A percentile compares a stretch with the other conserved stretches of the same genome.
Conservation (phyloP, 2,113 vertebrate species). For the Mus musculus region GRCm39 chr4:68681501-68682000, state of each 20-base stretch:
- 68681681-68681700: background rate
- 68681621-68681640: background rate
- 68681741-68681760: background rate
- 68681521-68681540: background rate
- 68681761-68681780: background rate
- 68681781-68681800: rapidly evolving
- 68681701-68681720: background rate
- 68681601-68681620: background rate
- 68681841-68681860: background rate
- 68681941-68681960: background rate
- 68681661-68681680: background rate
- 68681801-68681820: background rate
- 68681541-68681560: background rate
- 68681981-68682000: background rate
- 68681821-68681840: background rate
- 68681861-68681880: background rate
- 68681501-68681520: background rate
- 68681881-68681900: background rate
- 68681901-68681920: background rate
- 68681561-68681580: no score
- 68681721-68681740: rapidly evolving
- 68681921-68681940: background rate
- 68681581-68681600: background rate
- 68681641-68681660: no score
- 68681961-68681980: background rate